Evolutionary conservation across 37 sponge, comb jelly and placozoan genomes (phyloP), one percentile per base, ranked within the genome.

Genomic region (Cliona cf. orientalis): DNA sequence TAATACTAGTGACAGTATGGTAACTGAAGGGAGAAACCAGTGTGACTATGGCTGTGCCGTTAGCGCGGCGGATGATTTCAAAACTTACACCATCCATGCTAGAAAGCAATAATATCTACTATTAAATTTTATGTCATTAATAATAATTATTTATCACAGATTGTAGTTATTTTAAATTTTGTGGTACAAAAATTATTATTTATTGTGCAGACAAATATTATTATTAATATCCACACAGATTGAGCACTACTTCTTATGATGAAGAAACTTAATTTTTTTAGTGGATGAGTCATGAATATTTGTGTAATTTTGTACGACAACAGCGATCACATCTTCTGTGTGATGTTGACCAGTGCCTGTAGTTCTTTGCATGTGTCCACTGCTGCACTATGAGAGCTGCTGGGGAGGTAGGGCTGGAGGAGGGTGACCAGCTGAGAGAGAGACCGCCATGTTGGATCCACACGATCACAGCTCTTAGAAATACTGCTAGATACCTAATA

Each of bases 21-120:
- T n/a, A n/a, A n/a, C n/a, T 17, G 17, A 11, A 11, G 14, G 11
- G 11, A 49, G 55, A 19, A 49, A n/a, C 36, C 32, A 49, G 32
- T 3, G 5, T 56, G 17, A 28, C 37, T 55, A 14, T 7, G 22
- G 21, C 28, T 21, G 42, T n/a, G 42, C 38, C 58, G 88, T 88
- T 21, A 69, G 83, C 43, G 75, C 76, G 58, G 88, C 88, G 29
- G 82, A 80, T n/a, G 88, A 88, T 78, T 88, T 88, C 23, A 81
- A 81, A 53, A 75, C 44, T 3, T 88, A 81, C 37, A 57, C 12
- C 1, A 69, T 88, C 9, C 43, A 76, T 46, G 77, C 77, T 37
- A 75, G 76, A 35, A 63, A 83, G 36, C 5, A 19, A 28, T 22
- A 26, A 26, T 61, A 22, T 61, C 28, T 7, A n/a, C 5, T n/a